Percentiles rank a stretch among this genome's conserved stretches.
phyloP scores from a whole-genome alignment of 2,797 vertebrate genomes.

The Echiichthys vipera region DNA sequence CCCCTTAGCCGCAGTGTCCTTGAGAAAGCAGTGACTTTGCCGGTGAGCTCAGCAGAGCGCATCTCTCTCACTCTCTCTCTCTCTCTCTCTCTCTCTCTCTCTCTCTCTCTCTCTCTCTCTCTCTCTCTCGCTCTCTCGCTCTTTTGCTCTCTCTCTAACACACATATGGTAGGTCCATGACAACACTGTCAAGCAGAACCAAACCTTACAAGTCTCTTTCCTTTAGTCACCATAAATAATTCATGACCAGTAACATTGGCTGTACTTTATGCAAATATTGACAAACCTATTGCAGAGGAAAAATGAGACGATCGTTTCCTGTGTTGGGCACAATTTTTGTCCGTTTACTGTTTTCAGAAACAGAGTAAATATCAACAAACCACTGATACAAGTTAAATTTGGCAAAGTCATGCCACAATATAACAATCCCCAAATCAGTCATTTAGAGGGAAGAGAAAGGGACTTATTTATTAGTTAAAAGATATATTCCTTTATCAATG shows the following conservation, averaged over 20 bases:
- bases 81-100: neutral
- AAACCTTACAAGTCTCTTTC: constrained; percentile 55
- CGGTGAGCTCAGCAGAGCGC: constrained; percentile 68
- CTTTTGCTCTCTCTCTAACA: constrained; percentile 21
- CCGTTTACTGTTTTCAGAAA: constrained; percentile 33
- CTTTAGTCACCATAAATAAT: constrained; percentile 74
- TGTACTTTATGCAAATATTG: constrained; percentile 72
- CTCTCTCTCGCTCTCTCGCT: constrained; percentile 16
- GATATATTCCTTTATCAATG: neutral
- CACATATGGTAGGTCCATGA: constrained; percentile 25
- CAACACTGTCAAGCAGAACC: constrained; percentile 56
- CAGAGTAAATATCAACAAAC: constrained; percentile 18
- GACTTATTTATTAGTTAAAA: neutral
- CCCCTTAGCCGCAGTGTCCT: constrained; percentile 87
- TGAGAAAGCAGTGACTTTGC: constrained; percentile 85
- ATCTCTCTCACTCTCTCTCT: constrained; percentile 50
- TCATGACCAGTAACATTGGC: constrained; percentile 58
- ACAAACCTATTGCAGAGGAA: constrained; percentile 58
- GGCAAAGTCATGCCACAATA: neutral
- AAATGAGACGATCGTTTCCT: constrained; percentile 28
- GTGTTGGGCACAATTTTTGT: constrained; percentile 40
- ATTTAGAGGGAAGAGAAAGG: neutral
- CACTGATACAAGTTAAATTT: constrained; percentile 15
- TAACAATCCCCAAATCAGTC: neutral
- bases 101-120: constrained; percentile 5